Base-by-base conservation (phyloP, 2,888 invertebrate species). In the Eupeodes luniger region DNA sequence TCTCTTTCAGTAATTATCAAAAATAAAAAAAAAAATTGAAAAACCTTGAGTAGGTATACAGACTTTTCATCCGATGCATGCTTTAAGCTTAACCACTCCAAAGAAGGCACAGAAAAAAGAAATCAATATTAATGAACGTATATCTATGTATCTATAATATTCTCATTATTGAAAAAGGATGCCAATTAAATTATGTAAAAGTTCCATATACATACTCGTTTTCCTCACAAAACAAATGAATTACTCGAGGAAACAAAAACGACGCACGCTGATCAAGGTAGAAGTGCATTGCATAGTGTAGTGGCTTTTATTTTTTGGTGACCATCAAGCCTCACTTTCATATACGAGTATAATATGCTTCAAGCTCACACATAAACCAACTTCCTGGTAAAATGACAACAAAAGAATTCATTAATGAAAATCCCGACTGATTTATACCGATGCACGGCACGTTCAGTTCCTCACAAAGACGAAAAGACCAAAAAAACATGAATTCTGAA, bases 371-470 rank as follows among this genome's bases (percentile, higher is more conserved):
- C 27, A 27, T 27, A 55, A 70, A 44, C 70, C 70, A 55, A 70
- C 14, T 55, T 70, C 70, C 70, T 55, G 70, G 27, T 5, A 19
- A 19, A 55, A 70, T 70, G 55, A 55, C 70, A 70, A 70, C 70
- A 70, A 70, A 70, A 70, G 70, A 70, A 70, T 70, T 70, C 55
- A 70, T 70, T 70, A 70, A 44, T 40, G 44, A 49, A 69, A 70
- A 70, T 70, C 70, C 40, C 55, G 0, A 5, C n/a, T 27, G 69
- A 55, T 47, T 49, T 66, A 69, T 69, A 53, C 40, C 2, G 1
- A 27, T 12, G 9, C 16, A 1, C 11, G 53, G 9, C 16, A 1
- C 11, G 53, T 40, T 14, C 36, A 12, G 11, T 27, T 27, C 27
- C 27, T 27, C 2, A 27, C 27, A 27, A 27, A 27, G 69, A 27